Evolutionary conservation across 2,888 invertebrate genomes (phyloP).

Genomic region (Catotricha subobsoleta): DNA sequence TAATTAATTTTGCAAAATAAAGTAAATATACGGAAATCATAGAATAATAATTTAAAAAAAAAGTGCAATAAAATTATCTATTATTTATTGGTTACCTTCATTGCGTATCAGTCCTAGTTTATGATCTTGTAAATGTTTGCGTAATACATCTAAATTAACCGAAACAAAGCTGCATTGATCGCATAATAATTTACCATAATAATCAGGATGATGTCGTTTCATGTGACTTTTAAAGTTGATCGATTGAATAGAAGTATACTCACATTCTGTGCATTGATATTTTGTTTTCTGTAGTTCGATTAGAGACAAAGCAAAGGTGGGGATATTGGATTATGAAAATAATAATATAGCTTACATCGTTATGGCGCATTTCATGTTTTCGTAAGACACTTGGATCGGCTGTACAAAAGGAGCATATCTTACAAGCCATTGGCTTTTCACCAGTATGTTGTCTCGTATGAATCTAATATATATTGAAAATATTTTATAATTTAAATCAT

Average conservation of each 20-base stretch:
- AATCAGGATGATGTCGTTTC: constrained; percentile 34
- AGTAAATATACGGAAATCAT: neutral
- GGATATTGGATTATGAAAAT: neutral
- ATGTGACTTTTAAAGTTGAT: constrained; percentile 45
- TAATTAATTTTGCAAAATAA: constrained; percentile 4
- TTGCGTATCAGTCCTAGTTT: constrained; percentile 20
- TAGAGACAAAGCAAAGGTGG: neutral
- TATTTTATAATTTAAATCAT: neutral
- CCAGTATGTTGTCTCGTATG: constrained; percentile 61
- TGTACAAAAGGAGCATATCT: constrained; percentile 47
- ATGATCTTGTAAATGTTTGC: constrained; percentile 23
- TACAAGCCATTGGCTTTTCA: constrained; percentile 57
- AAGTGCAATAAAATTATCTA: too few species aligned
- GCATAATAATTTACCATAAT: constrained; percentile 19
- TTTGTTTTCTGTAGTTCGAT: constrained; percentile 16
- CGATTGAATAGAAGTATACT: constrained; percentile 50
- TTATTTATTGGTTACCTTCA: too few species aligned
- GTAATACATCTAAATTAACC: constrained; percentile 18
- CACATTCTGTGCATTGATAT: constrained; percentile 48
- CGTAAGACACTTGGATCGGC: constrained; percentile 59
- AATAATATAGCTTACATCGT: constrained; percentile 17
- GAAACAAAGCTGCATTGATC: constrained; percentile 22
- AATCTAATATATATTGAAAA: constrained; percentile 29
- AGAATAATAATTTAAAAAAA: neutral
- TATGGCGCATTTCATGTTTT: constrained; percentile 44